A percentile compares a stretch with the other conserved stretches of the same genome.
Evolutionary conservation across 92 coral and sea anemone species (phyloP).

Genomic region (Paramuricea clavata): DNA sequence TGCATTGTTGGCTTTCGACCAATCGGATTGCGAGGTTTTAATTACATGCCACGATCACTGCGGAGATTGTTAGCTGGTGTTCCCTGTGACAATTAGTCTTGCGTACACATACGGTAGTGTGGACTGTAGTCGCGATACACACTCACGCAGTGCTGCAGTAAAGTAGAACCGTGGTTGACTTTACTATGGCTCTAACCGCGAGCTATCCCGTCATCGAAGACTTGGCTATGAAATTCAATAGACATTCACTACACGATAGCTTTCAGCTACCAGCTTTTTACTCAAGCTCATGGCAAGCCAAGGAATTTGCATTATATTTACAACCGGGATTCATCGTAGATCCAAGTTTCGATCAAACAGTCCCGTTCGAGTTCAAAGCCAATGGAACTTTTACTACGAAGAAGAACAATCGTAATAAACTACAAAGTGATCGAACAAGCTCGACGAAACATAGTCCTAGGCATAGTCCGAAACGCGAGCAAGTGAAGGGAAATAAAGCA

Average conservation of each 20-base stretch:
- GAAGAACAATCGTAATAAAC: background rate
- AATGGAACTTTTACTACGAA: background rate
- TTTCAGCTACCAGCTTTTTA: background rate
- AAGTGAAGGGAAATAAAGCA: background rate
- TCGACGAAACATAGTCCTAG: background rate
- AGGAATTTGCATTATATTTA: conserved; percentile 38
- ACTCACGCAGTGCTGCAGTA: background rate
- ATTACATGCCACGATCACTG: conserved; percentile 49
- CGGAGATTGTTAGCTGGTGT: conserved; percentile 41
- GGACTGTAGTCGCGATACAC: background rate
- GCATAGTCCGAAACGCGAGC: conserved; percentile 3
- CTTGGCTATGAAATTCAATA: conserved; percentile 18
- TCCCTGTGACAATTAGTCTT: conserved; percentile 45
- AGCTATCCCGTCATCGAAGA: conserved; percentile 25
- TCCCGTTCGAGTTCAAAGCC: conserved; percentile 33
- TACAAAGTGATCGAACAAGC: background rate
- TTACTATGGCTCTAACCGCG: conserved; percentile 32
- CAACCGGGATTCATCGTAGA: conserved; percentile 32
- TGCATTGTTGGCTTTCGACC: conserved; percentile 1
- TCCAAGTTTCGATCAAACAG: conserved; percentile 22
- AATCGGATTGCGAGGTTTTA: conserved; percentile 21
- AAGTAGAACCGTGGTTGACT: background rate
- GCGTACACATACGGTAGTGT: conserved; percentile 20
- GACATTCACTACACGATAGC: conserved; percentile 31
- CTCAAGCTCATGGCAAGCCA: conserved; percentile 36